Evolutionary conservation across 1,140 invertebrate species (phyloP).

Genomic region (Heliothis subflexa): DNA sequence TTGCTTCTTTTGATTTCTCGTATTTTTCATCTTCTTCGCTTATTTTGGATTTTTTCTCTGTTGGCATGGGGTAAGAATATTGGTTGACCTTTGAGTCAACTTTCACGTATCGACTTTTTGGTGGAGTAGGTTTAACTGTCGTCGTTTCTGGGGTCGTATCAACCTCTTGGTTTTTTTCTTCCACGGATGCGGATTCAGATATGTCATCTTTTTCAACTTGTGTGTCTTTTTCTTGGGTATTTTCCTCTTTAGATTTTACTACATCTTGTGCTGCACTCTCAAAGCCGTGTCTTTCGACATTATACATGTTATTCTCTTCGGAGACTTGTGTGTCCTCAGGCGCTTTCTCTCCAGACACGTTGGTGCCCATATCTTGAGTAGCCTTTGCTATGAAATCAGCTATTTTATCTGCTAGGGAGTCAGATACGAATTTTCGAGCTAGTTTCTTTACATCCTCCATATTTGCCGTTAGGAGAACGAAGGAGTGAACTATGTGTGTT

Average conservation of each 20-base stretch:
- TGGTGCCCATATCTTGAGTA: slow-evolving; percentile 2
- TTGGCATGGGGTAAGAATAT: too few species aligned
- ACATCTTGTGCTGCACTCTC: not conserved
- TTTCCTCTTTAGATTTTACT: not conserved
- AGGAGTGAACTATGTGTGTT: slow-evolving; percentile 48
- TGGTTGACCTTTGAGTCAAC: too few species aligned
- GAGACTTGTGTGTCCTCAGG: slow-evolving; percentile 27
- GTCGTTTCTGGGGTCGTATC: too few species aligned
- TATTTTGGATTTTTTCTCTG: too few species aligned
- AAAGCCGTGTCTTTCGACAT: not conserved
- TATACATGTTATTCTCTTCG: slow-evolving; percentile 11
- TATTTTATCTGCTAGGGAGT: slow-evolving; percentile 61
- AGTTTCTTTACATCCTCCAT: slow-evolving; percentile 69
- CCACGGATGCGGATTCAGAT: too few species aligned
- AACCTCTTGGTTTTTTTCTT: too few species aligned
- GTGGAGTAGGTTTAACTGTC: too few species aligned
- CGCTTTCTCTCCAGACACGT: slow-evolving; percentile 52
- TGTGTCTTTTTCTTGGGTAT: not conserved
- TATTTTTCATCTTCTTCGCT: too few species aligned
- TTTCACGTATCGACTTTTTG: too few species aligned
- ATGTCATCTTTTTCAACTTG: not conserved
- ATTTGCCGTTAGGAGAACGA: slow-evolving; percentile 70
- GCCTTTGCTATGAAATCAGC: slow-evolving; percentile 55
- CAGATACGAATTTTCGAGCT: slow-evolving; percentile 66
- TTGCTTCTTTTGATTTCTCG: too few species aligned